A percentile compares a stretch with the other conserved stretches of the same genome.
phyloP scores from a whole-genome alignment of 2,888 invertebrate genomes.

The Epinotia nisella region DNA sequence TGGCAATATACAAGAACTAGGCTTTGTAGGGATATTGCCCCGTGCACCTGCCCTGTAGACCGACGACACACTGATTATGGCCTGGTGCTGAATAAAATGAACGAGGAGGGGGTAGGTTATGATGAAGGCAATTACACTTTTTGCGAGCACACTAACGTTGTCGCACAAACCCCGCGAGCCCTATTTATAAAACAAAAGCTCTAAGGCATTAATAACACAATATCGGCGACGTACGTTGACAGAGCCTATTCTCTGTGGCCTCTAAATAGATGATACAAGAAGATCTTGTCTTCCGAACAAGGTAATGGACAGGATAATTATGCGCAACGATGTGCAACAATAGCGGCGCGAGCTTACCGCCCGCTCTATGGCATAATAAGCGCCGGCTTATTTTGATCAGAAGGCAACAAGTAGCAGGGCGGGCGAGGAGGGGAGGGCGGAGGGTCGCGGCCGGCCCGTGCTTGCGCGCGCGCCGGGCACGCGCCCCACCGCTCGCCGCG shows the following conservation, averaged over 20 bases:
- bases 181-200: conserved; percentile 67
- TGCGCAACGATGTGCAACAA: conserved; percentile 82
- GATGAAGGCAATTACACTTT: conserved; percentile 47
- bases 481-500: conserved; percentile 76
- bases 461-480: conserved; percentile 75
- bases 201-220: conserved; percentile 69
- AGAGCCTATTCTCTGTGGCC: conserved; percentile 76
- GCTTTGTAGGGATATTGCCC: conserved; percentile 47
- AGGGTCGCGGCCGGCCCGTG: conserved; percentile 62
- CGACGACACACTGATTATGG: conserved; percentile 50
- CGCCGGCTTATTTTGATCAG: conserved; percentile 81
- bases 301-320: conserved; percentile 84
- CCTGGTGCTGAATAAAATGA: conserved; percentile 49
- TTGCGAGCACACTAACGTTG: conserved; percentile 45
- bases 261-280: conserved; percentile 78
- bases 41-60: conserved; percentile 53
- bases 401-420: conserved; percentile 75
- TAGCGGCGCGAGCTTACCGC: conserved; percentile 79
- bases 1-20: conserved; percentile 42
- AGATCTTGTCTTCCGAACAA: conserved; percentile 78
- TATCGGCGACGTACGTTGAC: conserved; percentile 73
- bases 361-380: conserved; percentile 81
- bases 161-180: conserved; percentile 58
- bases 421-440: conserved; percentile 58
- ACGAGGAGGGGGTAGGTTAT: conserved; percentile 50